These are phyloP conservation scores for Melierax canorus DNA, from an alignment of 2,113 vertebrate species.

Conservation along the genomic window DNA sequence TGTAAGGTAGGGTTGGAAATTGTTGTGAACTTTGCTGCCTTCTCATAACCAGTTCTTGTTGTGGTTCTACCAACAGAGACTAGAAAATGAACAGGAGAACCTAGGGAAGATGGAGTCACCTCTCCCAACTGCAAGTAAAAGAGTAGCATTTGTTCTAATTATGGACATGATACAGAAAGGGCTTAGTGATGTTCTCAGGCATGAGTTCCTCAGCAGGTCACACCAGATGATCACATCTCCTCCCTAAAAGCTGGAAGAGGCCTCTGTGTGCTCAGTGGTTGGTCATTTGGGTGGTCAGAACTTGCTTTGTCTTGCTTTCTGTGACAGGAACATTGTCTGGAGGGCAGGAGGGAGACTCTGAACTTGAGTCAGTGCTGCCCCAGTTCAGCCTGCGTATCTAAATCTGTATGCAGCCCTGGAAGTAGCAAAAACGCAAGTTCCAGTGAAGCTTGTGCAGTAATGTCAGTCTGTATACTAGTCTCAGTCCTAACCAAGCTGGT, in stretches of 20 bases:
- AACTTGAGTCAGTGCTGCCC: neutral
- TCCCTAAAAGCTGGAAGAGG: neutral
- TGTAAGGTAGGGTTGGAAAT: neutral
- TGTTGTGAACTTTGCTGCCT: neutral
- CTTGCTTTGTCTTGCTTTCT: neutral
- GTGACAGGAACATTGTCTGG: neutral
- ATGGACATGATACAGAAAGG: neutral
- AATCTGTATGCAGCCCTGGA: neutral
- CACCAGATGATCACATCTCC: neutral
- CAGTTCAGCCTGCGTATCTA: neutral
- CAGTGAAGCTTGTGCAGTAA: neutral
- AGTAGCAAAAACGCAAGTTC: neutral
- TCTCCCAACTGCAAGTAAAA: constrained; percentile 68
- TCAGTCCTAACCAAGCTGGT: neutral
- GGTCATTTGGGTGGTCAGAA: neutral
- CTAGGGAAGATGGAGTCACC: constrained; percentile 59
- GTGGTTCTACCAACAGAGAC: constrained; percentile 69
- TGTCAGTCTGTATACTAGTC: neutral
- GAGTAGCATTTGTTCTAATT: neutral
- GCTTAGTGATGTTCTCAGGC: neutral
- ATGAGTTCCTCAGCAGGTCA: neutral
- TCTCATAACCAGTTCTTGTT: neutral
- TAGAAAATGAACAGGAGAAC: constrained; percentile 75
- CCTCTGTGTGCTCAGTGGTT: neutral
- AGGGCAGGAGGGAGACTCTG: neutral